Conservation (phyloP, 2,797 vertebrate species). For the Miichthys miiuy region DNA sequence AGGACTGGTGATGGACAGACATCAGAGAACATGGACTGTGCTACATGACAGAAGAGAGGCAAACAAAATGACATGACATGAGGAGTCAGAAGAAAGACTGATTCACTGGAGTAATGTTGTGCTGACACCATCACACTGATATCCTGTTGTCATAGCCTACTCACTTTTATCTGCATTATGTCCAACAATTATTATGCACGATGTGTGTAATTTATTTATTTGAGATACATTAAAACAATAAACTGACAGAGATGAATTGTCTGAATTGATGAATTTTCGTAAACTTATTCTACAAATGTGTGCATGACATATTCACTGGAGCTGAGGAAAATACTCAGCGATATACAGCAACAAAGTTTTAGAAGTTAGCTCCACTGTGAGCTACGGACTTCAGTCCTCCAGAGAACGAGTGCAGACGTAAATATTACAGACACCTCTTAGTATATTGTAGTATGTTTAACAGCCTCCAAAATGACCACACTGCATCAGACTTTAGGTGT, state of each 20-base stretch:
- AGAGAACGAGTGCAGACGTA: too few relatives aligned
- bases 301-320: neutral
- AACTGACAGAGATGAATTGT: neutral
- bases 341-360: neutral
- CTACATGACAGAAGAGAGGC: neutral
- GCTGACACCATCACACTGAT: neutral
- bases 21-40: neutral
- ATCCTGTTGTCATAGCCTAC: neutral
- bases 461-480: too few relatives aligned
- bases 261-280: too few relatives aligned
- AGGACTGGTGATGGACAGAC: conserved; percentile 16
- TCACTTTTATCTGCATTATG: neutral
- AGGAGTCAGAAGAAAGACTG: neutral
- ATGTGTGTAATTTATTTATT: neutral
- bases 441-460: too few relatives aligned
- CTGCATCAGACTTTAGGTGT: too few relatives aligned
- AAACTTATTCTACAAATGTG: neutral
- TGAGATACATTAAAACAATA: neutral
- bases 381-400: too few relatives aligned
- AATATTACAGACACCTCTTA: too few relatives aligned
- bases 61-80: neutral
- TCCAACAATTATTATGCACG: neutral
- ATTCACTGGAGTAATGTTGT: neutral
- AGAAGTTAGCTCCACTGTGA: neutral
- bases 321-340: neutral